Evolutionary conservation across 2,888 invertebrate genomes (phyloP).

Genomic region (Theretra japonica): DNA sequence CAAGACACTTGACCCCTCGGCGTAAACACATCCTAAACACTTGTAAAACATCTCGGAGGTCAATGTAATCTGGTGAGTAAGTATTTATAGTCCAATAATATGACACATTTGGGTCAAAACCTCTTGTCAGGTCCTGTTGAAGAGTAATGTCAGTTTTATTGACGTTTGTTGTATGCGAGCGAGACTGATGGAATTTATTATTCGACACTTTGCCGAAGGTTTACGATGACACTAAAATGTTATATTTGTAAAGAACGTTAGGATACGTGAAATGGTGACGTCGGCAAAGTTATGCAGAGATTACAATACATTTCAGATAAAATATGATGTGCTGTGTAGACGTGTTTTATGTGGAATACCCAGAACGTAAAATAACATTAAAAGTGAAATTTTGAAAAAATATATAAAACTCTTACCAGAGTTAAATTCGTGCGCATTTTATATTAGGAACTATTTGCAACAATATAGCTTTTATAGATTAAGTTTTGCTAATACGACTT

Average conservation of each 20-base stretch:
- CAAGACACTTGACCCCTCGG: constrained; percentile 40
- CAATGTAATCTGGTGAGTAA: constrained; percentile 48
- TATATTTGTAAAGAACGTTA: constrained; percentile 12
- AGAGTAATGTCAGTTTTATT: constrained; percentile 57
- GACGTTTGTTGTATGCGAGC: constrained; percentile 41
- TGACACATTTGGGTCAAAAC: constrained; percentile 64
- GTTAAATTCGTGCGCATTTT: no score
- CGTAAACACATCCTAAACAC: constrained; percentile 16
- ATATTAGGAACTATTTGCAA: no score
- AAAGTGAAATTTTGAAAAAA: neutral
- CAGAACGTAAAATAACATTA: no score
- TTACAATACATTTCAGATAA: neutral
- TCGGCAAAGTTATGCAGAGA: constrained; percentile 1
- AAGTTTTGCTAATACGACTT: no score
- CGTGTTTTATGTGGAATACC: neutral
- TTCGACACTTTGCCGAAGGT: constrained; percentile 19
- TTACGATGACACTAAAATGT: constrained; percentile 26
- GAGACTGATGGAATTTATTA: constrained; percentile 25
- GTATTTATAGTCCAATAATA: constrained; percentile 73
- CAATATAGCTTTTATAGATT: no score
- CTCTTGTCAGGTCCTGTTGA: constrained; percentile 35
- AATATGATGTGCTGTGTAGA: neutral
- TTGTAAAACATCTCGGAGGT: constrained; percentile 33
- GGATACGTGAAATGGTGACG: neutral
- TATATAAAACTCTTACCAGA: no score